Percentiles rank a stretch among this genome's conserved stretches.
These are phyloP conservation scores for Toxostoma redivivum DNA, from an alignment of 2,113 vertebrate genomes.

Conservation along the genomic window DNA sequence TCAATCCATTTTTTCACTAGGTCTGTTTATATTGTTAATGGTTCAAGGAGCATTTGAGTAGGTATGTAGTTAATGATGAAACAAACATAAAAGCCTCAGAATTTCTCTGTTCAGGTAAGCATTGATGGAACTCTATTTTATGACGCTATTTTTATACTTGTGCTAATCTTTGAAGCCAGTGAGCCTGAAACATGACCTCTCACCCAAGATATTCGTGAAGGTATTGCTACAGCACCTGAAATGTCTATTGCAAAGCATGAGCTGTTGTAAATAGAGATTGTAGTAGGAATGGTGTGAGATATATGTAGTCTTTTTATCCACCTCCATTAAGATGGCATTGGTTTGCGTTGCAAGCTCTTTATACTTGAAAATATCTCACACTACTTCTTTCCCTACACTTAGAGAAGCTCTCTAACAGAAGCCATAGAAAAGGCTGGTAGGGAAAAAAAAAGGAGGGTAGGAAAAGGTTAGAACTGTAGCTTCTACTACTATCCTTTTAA, in stretches of 20 bases:
- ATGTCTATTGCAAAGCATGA: neutral
- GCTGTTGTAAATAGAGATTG: neutral
- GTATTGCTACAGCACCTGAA: neutral
- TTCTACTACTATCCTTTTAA: neutral
- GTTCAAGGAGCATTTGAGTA: conserved; percentile 27
- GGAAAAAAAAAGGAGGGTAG: neutral
- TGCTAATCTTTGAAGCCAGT: neutral
- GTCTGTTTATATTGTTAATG: conserved; percentile 3
- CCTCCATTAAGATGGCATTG: neutral
- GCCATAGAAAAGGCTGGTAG: neutral
- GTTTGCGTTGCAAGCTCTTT: neutral
- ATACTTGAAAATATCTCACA: neutral
- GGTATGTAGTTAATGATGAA: neutral
- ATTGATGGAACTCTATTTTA: neutral
- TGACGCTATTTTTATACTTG: neutral
- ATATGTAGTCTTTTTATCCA: neutral
- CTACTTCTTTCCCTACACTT: neutral
- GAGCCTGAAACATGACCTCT: neutral
- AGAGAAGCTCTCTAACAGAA: neutral
- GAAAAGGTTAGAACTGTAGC: neutral
- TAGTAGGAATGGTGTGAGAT: neutral
- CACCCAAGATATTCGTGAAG: neutral
- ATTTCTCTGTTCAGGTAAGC: neutral
- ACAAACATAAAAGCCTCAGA: neutral
- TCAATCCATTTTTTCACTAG: neutral